Base-by-base conservation (phyloP, 2,888 invertebrate species). In the Neoscelio sp. region DNA sequence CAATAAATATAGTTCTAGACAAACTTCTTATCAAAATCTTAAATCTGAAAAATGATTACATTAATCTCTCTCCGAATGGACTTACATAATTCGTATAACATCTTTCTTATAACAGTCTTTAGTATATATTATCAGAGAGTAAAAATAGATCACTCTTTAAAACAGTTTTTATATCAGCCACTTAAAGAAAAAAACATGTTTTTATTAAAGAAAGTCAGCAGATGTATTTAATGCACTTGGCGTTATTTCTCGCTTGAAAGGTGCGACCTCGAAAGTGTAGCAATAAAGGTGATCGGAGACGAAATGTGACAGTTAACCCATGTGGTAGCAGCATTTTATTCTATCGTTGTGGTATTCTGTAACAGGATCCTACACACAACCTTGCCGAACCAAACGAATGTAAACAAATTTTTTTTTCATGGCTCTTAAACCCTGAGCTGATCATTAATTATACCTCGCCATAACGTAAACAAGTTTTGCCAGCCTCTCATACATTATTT, bases 251-350 rank as follows among this genome's bases (percentile, higher is more conserved):
- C n/a, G 33, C 18, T 42, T 18, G 44, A 52, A 60, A 62, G 44
- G 62, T n/a, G 33, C 26, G 52, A 52, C 71, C 54, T 71, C 54
- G 38, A 18, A 13, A 62, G 33, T 42, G 52, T 18, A 28, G 46
- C 35, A 44, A 23, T 46, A 52, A 38, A 71, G 30, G 35, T 46
- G 38, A 26, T 54, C 46, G 60, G 44, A 33, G 26, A 33, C 46
- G 62, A 44, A 71, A 71, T 65, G 68, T 50, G 40, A 68, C 23
- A 44, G 44, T 46, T 33, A 52, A 33, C 15, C 33, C n/a, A n/a
- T 33, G 10, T 6, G 52, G 33, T 30, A 52, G 38, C 4, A 3
- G 40, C 15, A 17, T 35, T 58, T 58, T 15, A 40, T 38, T 38
- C 33, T 40, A 38, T 35, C 54, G 15, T 33, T 30, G 50, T 50